Conservation (phyloP, 2,113 vertebrate species). For the Macroglossus sobrinus region DNA sequence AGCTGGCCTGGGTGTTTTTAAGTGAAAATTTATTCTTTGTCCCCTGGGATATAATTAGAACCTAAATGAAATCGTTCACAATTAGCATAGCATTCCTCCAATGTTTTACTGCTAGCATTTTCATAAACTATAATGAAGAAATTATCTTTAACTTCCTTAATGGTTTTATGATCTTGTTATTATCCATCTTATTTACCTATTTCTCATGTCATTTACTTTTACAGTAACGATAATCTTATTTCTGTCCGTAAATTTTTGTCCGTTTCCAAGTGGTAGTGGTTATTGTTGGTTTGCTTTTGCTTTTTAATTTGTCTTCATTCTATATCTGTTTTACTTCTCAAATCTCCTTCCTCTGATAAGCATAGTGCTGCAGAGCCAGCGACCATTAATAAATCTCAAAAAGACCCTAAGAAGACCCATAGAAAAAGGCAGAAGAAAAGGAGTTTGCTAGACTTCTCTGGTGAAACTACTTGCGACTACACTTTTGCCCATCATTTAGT, state of each 20-base stretch:
- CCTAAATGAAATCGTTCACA: background rate
- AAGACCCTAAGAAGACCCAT: background rate
- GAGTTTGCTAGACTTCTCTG: background rate
- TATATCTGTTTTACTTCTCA: background rate
- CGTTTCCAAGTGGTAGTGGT: background rate
- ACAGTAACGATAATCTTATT: background rate
- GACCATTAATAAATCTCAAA: background rate
- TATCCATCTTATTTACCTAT: background rate
- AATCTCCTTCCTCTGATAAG: background rate
- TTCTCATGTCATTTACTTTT: background rate
- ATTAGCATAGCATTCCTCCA: background rate
- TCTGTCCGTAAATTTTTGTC: background rate
- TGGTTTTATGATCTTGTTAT: background rate
- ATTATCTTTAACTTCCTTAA: background rate
- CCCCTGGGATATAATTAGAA: background rate
- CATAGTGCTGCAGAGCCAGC: background rate
- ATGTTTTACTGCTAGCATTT: background rate
- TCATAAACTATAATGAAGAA: background rate
- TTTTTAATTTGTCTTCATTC: background rate
- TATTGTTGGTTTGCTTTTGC: background rate
- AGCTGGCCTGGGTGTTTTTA: background rate
- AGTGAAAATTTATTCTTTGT: background rate
- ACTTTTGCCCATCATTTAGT: background rate
- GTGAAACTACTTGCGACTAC: background rate
- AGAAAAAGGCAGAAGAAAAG: conserved; percentile 13